Conservation (phyloP, 2,888 invertebrate species). For the Euclidia mi region DNA sequence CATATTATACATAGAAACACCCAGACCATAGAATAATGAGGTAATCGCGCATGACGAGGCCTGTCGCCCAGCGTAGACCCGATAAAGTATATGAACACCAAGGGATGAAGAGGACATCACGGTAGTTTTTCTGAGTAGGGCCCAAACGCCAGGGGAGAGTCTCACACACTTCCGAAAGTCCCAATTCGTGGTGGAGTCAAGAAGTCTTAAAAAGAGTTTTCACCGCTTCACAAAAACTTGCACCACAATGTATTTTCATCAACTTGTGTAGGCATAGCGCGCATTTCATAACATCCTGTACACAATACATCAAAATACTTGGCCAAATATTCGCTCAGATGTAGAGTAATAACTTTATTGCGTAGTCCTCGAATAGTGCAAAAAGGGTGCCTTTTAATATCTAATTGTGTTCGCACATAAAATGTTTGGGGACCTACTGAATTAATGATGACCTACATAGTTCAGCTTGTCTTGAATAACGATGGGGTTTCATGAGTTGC, state of each 20-base stretch:
- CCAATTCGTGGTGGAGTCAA: too few relatives aligned
- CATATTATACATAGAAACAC: too few relatives aligned
- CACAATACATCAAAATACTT: conserved; percentile 24
- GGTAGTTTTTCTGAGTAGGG: too few relatives aligned
- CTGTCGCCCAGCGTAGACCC: too few relatives aligned
- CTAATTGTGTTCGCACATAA: conserved; percentile 33
- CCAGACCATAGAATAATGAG: too few relatives aligned
- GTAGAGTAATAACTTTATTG: conserved; percentile 52
- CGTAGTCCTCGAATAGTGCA: conserved; percentile 40
- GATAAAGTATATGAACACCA: too few relatives aligned
- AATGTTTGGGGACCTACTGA: conserved; percentile 42
- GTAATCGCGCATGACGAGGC: too few relatives aligned
- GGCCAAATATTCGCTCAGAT: conserved; percentile 38
- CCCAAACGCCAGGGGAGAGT: too few relatives aligned
- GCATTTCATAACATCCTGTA: conserved; percentile 51
- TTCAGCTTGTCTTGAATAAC: conserved; percentile 9
- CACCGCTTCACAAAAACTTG: too few relatives aligned
- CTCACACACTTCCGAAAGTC: too few relatives aligned
- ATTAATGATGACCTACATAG: conserved; percentile 36
- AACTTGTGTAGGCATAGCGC: background rate
- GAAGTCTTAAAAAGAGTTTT: too few relatives aligned
- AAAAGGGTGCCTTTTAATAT: conserved; percentile 41
- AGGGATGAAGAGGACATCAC: too few relatives aligned
- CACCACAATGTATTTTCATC: background rate
- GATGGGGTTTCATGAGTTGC: conserved; percentile 6